These are phyloP conservation scores for Staurois parvus DNA, from an alignment of 2,797 vertebrate species.

Conservation along the genomic window DNA sequence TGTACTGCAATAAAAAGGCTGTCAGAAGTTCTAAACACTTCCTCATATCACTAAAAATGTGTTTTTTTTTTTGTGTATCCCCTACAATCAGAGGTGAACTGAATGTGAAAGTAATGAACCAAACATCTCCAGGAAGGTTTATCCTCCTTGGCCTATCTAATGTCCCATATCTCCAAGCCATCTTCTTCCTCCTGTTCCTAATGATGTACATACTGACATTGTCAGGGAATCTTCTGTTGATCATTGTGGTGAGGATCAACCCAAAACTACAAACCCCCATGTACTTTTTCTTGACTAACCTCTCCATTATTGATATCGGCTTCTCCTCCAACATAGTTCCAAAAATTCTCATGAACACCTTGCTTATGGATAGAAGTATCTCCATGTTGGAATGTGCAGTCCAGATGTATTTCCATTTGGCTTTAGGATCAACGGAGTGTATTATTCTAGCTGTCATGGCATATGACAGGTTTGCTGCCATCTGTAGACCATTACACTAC, in stretches of 20 bases:
- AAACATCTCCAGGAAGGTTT: neutral
- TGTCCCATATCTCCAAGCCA: neutral
- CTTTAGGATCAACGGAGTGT: conserved; percentile 5
- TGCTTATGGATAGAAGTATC: neutral
- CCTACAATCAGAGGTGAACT: no score
- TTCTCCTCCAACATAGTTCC: conserved; percentile 37
- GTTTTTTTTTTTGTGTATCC: neutral
- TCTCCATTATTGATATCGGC: conserved; percentile 19
- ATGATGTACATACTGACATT: conserved; percentile 24
- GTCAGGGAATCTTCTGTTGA: conserved; percentile 1
- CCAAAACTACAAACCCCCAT: conserved; percentile 11
- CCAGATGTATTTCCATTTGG: conserved; percentile 11
- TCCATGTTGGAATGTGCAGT: conserved; percentile 1
- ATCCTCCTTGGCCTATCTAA: conserved; percentile 13
- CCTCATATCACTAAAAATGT: no score
- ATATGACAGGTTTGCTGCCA: neutral
- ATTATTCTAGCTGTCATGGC: conserved; percentile 7
- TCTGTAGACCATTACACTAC: neutral
- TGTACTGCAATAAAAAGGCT: no score
- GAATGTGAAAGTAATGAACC: neutral
- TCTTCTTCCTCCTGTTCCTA: neutral
- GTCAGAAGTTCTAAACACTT: no score
- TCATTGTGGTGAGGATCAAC: conserved; percentile 16
- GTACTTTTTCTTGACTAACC: conserved; percentile 35
- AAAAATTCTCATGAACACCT: neutral